Base-by-base conservation (phyloP, 2,888 invertebrate species). In the Stenodera caucasica region DNA sequence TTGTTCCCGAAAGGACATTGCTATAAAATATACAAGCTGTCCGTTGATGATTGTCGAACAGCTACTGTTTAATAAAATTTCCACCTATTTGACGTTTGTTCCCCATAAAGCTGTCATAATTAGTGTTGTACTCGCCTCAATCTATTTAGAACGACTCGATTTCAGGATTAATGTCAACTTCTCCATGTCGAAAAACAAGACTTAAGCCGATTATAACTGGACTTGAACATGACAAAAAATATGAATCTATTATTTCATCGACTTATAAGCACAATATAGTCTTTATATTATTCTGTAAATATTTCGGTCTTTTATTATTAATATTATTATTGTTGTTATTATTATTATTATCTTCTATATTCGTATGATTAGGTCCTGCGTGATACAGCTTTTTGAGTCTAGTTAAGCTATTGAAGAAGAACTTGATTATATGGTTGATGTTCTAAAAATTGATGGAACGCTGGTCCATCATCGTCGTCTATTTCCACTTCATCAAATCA, bases 351-450 rank as follows among this genome's bases (percentile, higher is more conserved):
- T n/a, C 8, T 7, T 30, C 8, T 2, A 2, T 3, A 18, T 7
- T 18, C 7, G 2, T 18, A 11, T 40, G 40, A 40, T 40, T 40
- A 40, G 18, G 18, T 40, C 18, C 40, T 12, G 6, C 23, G 45
- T 45, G 45, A 45, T 45, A 21, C 6, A 23, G 45, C 45, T n/a
- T 45, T 45, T 5, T 45, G 18, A 12, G 12, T 45, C 45, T 45
- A 45, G 45, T 45, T 45, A 21, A 45, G 45, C 15, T 18, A 21
- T 45, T 45, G 45, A 45, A 45, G 45, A 21, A 45, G 21, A 21
- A 45, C 21, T 45, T 23, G 21, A 23, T 23, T 45, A 23, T 23
- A 45, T 6, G 45, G 12, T 45, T 23, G 45, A 45, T 18, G 18
- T 5, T 30, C 23, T 23, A 45, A 18, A 7, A 45, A 7, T 21